Conservation (phyloP, 2,113 vertebrate species). For the Hippocampus mohnikei region DNA sequence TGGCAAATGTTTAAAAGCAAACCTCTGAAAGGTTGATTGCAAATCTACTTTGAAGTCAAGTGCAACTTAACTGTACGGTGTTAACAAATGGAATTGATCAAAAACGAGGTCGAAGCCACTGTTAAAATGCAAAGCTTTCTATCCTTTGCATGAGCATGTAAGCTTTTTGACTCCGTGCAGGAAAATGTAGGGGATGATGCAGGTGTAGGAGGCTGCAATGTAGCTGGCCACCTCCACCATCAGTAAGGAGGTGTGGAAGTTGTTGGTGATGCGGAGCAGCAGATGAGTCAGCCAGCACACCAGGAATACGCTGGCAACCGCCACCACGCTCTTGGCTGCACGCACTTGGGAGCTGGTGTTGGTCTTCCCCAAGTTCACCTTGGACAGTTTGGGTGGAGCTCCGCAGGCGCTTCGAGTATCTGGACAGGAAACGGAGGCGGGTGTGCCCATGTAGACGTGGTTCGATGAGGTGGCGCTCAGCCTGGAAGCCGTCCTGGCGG, state of each 20-base stretch:
- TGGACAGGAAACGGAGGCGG: background rate
- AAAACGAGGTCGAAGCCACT: too few relatives aligned
- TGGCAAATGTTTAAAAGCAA: too few relatives aligned
- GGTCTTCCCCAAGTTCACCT: constrained; percentile 25
- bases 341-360: constrained; percentile 39
- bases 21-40: too few relatives aligned
- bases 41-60: too few relatives aligned
- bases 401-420: background rate
- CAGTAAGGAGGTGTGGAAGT: constrained; percentile 48
- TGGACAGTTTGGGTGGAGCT: constrained; percentile 7
- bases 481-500: background rate
- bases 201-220: constrained; percentile 66
- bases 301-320: constrained; percentile 69
- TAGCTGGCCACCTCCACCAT: constrained; percentile 67
- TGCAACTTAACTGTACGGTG: too few relatives aligned
- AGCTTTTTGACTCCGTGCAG: constrained; percentile 69
- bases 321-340: constrained; percentile 74
- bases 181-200: constrained; percentile 73
- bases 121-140: constrained; percentile 8
- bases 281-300: constrained; percentile 74
- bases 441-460: constrained; percentile 1
- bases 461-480: background rate
- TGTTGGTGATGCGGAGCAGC: constrained; percentile 63
- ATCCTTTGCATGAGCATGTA: constrained; percentile 49
- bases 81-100: too few relatives aligned